Evolutionary conservation across 2,797 vertebrate species (phyloP), one percentile per base, ranked within the genome.

Genomic region (Hyperoplus immaculatus): DNA sequence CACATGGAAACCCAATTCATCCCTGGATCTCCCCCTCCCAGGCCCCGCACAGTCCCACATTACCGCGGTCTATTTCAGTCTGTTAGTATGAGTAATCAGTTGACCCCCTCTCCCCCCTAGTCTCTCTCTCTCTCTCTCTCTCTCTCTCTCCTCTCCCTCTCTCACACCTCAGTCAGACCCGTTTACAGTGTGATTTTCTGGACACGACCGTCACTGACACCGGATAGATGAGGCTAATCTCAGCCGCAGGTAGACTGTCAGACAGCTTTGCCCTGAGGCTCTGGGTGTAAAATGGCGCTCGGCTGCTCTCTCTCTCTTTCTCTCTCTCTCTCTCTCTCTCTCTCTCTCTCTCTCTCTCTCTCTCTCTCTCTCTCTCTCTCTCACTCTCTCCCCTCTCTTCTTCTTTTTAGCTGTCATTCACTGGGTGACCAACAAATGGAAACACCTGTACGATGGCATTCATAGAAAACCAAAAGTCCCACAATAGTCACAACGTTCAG

Each of bases 161-260:
- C 39, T 5, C 70, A 11, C 53, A 41, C 75, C 95, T 96, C 96
- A 97, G 96, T 97, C 97, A 97, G 95, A 95, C 95, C 95, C 96
- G 96, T 98, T 98, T 98, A 98, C 96, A 95, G 96, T 97, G 96
- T 96, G 97, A 98, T 98, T 97, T 97, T 97, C 96, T 97, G 97
- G 97, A 98, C 97, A 97, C 97, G 97, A 96, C 96, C 96, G 96
- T 97, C 96, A 95, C 97, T 97, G 97, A 98, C 97, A 97, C 95
- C 94, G 96, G 96, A 97, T 97, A 96, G 96, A 99, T 97, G 97
- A 97, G 97, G 97, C 97, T 97, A 97, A 98, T 98, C 96, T 97
- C 95, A 94, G 93, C 94, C 92, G 95, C 96, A 96, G 92, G 96
- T 95, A 96, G 95, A 94, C 95, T 82, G 88, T 86, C 88, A 88